A percentile compares a stretch with the other conserved stretches of the same genome.
Evolutionary conservation across 1,140 invertebrate species (phyloP).

Genomic region (Drosophila azteca): DNA sequence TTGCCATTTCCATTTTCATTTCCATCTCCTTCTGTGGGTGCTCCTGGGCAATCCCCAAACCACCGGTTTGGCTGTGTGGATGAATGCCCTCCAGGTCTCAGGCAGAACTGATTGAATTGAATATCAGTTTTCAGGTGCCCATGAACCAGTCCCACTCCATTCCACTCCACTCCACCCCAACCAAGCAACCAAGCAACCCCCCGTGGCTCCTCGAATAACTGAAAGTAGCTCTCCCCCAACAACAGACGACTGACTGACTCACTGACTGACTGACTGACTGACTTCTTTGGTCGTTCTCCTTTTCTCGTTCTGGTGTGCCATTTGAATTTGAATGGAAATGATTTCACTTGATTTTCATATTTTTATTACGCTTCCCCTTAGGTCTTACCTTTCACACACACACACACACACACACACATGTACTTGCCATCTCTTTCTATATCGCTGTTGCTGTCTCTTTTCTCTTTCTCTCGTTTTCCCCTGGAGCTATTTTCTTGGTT

Average conservation of each 20-base stretch:
- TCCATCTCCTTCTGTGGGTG: neutral
- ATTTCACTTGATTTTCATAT: conserved; percentile 81
- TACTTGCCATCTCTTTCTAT: conserved; percentile 5
- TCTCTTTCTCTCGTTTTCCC: conserved; percentile 3
- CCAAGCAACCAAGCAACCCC: neutral
- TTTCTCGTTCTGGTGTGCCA: conserved; percentile 53
- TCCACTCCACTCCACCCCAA: no score
- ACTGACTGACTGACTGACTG: no score
- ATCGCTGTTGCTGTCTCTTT: neutral
- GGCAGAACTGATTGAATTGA: conserved; percentile 77
- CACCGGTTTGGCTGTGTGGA: conserved; percentile 1
- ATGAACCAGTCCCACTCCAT: neutral
- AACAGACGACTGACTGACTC: no score
- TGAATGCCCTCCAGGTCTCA: conserved; percentile 27
- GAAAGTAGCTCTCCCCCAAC: no score
- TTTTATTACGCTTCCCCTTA: conserved; percentile 60
- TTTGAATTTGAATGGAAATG: conserved; percentile 81
- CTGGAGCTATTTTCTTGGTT: conserved; percentile 16
- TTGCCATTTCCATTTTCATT: neutral
- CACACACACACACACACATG: conserved; percentile 2
- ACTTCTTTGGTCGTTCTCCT: neutral
- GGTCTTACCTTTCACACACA: conserved; percentile 23
- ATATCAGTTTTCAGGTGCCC: conserved; percentile 70
- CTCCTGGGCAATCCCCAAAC: neutral
- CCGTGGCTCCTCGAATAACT: neutral